These are phyloP conservation scores for Geopemphigus sp. DNA, from an alignment of 1,140 invertebrate species.

Conservation along the genomic window DNA sequence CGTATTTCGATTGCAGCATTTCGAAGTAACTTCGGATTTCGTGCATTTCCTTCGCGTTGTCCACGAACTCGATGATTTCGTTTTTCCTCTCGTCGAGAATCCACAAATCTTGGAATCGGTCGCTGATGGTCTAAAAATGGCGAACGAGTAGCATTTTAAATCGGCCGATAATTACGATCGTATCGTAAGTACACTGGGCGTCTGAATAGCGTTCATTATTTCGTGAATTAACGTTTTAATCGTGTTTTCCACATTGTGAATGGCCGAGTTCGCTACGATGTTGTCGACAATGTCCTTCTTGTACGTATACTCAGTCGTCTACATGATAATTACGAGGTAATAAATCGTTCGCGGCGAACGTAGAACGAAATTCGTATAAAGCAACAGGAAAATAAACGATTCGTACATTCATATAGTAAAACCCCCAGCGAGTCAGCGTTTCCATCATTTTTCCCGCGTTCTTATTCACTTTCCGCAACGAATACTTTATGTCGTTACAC, in stretches of 20 bases:
- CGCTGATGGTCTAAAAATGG: too few relatives aligned
- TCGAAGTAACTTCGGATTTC: not conserved
- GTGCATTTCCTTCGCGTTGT: not conserved
- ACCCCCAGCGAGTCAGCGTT: slow-evolving; percentile 15
- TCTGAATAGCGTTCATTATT: too few relatives aligned
- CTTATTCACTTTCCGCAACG: not conserved
- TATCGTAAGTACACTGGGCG: not conserved
- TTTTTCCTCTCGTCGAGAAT: not conserved
- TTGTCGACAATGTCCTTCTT: too few relatives aligned
- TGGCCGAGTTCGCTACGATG: too few relatives aligned
- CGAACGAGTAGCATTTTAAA: too few relatives aligned
- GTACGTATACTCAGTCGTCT: too few relatives aligned
- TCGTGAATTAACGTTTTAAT: too few relatives aligned
- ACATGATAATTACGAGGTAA: too few relatives aligned
- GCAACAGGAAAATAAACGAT: not conserved
- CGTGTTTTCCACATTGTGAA: too few relatives aligned
- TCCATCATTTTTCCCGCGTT: not conserved
- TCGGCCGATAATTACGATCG: not conserved
- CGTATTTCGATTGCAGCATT: not conserved
- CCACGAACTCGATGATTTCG: not conserved
- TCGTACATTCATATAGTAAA: slow-evolving; percentile 9
- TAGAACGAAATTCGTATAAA: not conserved
- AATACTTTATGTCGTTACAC: not conserved
- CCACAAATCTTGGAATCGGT: not conserved
- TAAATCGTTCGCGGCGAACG: too few relatives aligned